Percentiles rank a stretch among this genome's conserved stretches.
phyloP scores from a whole-genome alignment of 2,888 invertebrate species.

The Rhagophthalmus giganteus region DNA sequence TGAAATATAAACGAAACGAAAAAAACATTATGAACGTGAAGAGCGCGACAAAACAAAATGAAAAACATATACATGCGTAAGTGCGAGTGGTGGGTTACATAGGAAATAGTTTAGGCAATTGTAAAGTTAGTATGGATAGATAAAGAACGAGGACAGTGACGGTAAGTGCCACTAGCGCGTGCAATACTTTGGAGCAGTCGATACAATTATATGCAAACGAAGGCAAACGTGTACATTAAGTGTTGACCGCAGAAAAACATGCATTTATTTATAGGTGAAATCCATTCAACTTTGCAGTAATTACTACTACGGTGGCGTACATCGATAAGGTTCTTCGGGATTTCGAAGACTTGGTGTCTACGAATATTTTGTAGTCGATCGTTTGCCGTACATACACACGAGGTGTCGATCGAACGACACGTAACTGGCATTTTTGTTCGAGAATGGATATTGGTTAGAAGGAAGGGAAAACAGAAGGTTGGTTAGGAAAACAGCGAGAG shows the following conservation, averaged over 20 bases:
- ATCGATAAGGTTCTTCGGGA: conserved; percentile 13
- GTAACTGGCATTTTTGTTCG: conserved; percentile 31
- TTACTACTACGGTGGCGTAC: conserved; percentile 10
- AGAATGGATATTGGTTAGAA: conserved; percentile 25
- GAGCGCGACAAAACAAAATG: conserved; percentile 26
- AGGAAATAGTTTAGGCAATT: too few relatives aligned
- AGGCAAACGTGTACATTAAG: conserved; percentile 14
- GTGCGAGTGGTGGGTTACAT: conserved; percentile 16
- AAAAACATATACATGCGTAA: conserved; percentile 26
- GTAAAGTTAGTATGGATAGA: too few relatives aligned
- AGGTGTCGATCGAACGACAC: conserved; percentile 31
- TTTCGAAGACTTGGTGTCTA: conserved; percentile 9
- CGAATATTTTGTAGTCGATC: conserved; percentile 9
- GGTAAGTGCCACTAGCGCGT: too few relatives aligned
- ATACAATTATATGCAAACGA: conserved; percentile 19
- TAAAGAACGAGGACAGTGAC: too few relatives aligned
- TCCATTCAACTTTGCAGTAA: too few relatives aligned
- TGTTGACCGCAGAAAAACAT: conserved; percentile 14
- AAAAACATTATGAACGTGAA: conserved; percentile 28
- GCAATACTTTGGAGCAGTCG: conserved; percentile 12
- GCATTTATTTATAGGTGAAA: too few relatives aligned
- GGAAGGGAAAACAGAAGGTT: conserved; percentile 21
- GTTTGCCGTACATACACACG: conserved; percentile 21
- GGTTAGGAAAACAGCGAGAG: conserved; percentile 23
- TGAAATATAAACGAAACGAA: conserved; percentile 58